Evolutionary conservation across 2,113 vertebrate genomes (phyloP).

Genomic region (Hippopotamus amphibius): DNA sequence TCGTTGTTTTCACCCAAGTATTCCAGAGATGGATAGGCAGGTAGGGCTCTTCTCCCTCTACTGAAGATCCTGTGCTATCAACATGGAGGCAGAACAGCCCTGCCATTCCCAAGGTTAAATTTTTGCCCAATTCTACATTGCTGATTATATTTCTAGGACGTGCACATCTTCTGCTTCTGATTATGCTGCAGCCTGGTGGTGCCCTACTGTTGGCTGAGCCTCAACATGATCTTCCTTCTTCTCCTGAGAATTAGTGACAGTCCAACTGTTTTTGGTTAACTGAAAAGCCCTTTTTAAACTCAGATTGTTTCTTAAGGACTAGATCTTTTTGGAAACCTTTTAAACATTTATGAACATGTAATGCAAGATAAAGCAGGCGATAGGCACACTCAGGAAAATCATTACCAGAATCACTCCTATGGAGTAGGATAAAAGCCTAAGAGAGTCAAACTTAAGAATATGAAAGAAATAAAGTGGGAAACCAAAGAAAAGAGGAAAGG

Average conservation of each 20-base stretch:
- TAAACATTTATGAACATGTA: not conserved
- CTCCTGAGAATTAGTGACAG: not conserved
- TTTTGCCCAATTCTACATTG: not conserved
- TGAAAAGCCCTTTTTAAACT: not conserved
- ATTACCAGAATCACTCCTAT: not conserved
- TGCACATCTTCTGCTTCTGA: not conserved
- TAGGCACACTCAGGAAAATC: not conserved
- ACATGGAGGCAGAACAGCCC: not conserved
- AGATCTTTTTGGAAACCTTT: not conserved
- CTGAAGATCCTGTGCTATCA: no score
- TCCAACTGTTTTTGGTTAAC: not conserved
- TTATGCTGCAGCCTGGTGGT: not conserved
- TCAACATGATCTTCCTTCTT: not conserved
- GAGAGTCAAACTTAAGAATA: not conserved
- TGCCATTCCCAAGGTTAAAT: not conserved
- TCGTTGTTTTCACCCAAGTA: not conserved
- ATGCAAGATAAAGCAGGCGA: not conserved
- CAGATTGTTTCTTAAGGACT: not conserved
- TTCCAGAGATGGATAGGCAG: not conserved
- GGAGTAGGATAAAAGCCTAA: not conserved
- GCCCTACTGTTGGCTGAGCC: not conserved
- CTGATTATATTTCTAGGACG: not conserved
- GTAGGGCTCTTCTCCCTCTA: not conserved
- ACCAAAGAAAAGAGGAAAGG: not conserved
- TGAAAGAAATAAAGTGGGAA: not conserved